Percentiles rank a stretch among this genome's conserved stretches.
Conservation (phyloP, 2,888 invertebrate species). For the Rhagium mordax region DNA sequence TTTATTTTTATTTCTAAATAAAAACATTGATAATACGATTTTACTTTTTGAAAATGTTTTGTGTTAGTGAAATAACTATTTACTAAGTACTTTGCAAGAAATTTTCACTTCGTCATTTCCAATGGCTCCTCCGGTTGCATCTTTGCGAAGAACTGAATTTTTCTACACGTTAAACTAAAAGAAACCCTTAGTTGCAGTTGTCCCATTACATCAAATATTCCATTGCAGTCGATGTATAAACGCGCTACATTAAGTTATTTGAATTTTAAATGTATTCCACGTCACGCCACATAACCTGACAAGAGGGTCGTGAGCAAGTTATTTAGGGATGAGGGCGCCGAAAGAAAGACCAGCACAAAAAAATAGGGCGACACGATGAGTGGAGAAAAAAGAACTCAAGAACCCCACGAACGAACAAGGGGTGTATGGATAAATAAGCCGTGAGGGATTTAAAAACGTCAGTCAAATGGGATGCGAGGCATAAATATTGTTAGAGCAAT, state of each 20-base stretch:
- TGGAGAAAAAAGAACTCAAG: not conserved
- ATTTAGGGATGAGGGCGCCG: not conserved
- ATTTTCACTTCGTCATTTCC: too few relatives aligned
- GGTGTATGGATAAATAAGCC: constrained; percentile 1
- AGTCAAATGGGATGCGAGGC: not conserved
- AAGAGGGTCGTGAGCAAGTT: not conserved
- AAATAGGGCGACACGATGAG: not conserved
- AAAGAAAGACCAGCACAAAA: not conserved
- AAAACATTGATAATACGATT: too few relatives aligned
- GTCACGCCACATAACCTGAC: not conserved
- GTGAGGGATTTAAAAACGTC: constrained; percentile 10
- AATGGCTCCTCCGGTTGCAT: too few relatives aligned
- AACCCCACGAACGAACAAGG: not conserved
- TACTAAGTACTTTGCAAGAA: too few relatives aligned
- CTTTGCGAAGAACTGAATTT: too few relatives aligned
- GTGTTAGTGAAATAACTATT: too few relatives aligned
- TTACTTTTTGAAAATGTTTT: too few relatives aligned
- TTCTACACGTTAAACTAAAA: too few relatives aligned
- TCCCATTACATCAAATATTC: too few relatives aligned
- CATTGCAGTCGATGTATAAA: not conserved
- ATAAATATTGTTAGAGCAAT: not conserved
- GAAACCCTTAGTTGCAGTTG: too few relatives aligned
- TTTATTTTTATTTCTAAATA: too few relatives aligned
- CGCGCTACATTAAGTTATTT: not conserved
- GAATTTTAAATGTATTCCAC: not conserved